Evolutionary conservation across 2,888 invertebrate species (phyloP), one percentile per base, ranked within the genome.

Genomic region (Phania funesta): DNA sequence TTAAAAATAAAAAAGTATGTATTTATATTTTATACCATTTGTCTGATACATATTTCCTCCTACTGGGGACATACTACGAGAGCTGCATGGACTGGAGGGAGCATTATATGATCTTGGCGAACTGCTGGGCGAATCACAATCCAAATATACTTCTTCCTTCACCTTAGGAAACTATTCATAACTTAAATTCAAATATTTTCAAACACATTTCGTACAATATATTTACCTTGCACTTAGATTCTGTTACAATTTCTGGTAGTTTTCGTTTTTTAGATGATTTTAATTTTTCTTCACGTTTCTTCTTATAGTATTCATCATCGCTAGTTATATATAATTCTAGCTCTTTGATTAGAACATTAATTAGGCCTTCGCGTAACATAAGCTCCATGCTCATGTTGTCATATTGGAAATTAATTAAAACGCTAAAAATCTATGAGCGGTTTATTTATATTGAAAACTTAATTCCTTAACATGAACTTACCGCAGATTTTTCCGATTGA

Each of bases 291-390:
- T 90, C 90, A 1, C 88, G 86, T 6, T 89, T 89, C 26, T 86
- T 88, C 58, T 88, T 88, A 16, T 89, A 87, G 67, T 87, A 87
- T 22, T 90, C 91, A 65, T 90, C 90, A 48, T 90, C 87, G 32
- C 88, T 88, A 38, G 87, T 89, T 44, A 91, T 60, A 83, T 88
- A 91, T 13, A 85, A 86, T 67, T 90, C 91, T 29, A 93, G 86
- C 46, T 92, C 90, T 68, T 91, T 91, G 18, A 93, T 90, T 68
- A 93, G 86, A 84, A 92, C 91, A 1, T 92, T 90, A 3, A 93
- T 92, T 71, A 92, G 91, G 68, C 93, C 93, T 84, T 93, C 93
- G 86, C 92, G 91, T 73, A 92, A 89, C 92, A 93, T 91, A 74
- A 92, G 91, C 56, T 92, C 91, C 79, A 88, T 86, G 48, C 93